These are phyloP conservation scores for Wiebesia pumilae DNA, from an alignment of 1,140 invertebrate genomes.

Conservation along the genomic window DNA sequence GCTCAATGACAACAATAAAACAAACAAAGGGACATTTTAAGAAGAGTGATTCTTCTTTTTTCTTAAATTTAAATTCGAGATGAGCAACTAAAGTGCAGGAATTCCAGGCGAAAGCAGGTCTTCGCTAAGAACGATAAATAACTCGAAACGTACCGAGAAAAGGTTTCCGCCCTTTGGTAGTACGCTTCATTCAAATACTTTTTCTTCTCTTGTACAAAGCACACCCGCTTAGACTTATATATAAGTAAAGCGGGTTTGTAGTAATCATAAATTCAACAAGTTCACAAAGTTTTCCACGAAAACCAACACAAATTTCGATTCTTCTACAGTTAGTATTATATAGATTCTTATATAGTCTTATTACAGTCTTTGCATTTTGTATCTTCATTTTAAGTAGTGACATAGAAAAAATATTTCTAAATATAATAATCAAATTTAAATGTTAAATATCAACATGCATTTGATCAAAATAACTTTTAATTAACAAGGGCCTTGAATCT, in stretches of 20 bases:
- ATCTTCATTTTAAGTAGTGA: not conserved
- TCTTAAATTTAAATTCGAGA: slow-evolving; percentile 34
- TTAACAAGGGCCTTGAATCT: no score
- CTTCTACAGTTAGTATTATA: not conserved
- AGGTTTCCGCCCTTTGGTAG: slow-evolving; percentile 55
- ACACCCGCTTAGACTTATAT: slow-evolving; percentile 25
- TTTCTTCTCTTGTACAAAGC: slow-evolving; percentile 46
- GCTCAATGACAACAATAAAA: slow-evolving; percentile 5
- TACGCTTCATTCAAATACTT: slow-evolving; percentile 53
- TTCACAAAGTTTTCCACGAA: slow-evolving; percentile 38
- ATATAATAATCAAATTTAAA: not conserved
- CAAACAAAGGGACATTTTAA: slow-evolving; percentile 6
- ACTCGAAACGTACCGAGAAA: slow-evolving; percentile 53
- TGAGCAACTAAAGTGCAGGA: slow-evolving; percentile 39
- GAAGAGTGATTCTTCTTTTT: not conserved
- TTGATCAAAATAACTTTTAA: not conserved
- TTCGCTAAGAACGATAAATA: slow-evolving; percentile 53
- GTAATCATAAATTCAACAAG: slow-evolving; percentile 52
- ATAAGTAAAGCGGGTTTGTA: slow-evolving; percentile 25
- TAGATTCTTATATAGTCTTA: slow-evolving; percentile 13
- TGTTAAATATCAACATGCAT: not conserved
- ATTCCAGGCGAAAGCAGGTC: slow-evolving; percentile 24
- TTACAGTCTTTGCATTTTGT: not conserved
- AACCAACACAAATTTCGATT: slow-evolving; percentile 18
- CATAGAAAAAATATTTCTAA: not conserved